Conservation (phyloP, 2,888 invertebrate species). For the Electrophaes corylata region DNA sequence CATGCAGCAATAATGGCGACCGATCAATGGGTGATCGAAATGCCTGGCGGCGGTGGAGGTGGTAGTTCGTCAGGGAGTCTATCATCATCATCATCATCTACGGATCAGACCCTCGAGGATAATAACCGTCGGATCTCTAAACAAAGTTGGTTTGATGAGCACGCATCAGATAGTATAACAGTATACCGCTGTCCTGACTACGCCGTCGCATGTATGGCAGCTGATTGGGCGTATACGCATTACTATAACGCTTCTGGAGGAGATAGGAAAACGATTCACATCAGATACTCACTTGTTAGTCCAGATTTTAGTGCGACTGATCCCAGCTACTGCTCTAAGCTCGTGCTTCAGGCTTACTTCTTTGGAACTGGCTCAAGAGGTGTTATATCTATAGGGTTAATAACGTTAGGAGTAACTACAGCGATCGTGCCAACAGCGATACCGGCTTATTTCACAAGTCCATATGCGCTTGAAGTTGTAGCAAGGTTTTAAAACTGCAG, state of each 20-base stretch:
- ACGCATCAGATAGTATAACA: not conserved
- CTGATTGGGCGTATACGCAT: not conserved
- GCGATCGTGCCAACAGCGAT: not conserved
- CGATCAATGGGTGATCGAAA: not conserved
- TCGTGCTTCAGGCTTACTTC: not conserved
- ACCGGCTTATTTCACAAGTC: not conserved
- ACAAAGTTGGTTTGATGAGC: not conserved
- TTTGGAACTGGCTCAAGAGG: not conserved
- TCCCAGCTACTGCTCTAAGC: constrained; percentile 2
- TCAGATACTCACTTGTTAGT: not conserved
- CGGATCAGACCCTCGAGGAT: not conserved
- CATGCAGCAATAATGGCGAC: constrained; percentile 1
- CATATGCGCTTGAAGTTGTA: not conserved
- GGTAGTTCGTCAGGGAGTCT: not conserved
- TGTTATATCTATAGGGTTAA: not conserved
- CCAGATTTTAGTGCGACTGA: not conserved
- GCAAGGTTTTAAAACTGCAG: not conserved
- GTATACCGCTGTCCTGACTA: constrained; percentile 1
- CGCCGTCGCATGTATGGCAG: not conserved
- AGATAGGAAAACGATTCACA: not conserved
- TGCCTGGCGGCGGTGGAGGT: not conserved
- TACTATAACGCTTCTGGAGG: not conserved
- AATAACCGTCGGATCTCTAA: constrained; percentile 1
- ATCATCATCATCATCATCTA: not conserved
- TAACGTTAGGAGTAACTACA: not conserved